phyloP scores from a whole-genome alignment of 2,888 invertebrate species.

The Volucella inanis region DNA sequence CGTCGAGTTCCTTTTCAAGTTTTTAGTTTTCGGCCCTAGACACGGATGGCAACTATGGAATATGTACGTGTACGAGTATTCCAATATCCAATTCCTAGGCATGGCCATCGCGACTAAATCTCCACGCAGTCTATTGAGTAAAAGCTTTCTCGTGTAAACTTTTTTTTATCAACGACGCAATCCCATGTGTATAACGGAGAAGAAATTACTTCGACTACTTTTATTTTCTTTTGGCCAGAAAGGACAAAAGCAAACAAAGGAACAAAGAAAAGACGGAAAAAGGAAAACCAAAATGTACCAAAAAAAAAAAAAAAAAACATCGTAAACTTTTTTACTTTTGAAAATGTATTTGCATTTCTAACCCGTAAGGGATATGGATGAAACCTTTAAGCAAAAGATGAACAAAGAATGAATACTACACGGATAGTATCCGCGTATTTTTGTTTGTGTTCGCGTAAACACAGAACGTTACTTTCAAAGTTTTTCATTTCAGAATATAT shows the following conservation, averaged over 20 bases:
- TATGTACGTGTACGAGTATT: background rate
- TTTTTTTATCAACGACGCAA: background rate
- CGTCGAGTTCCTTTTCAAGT: background rate
- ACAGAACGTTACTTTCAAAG: conserved; percentile 48
- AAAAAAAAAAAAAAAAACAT: background rate
- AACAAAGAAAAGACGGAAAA: conserved; percentile 5
- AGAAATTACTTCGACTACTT: conserved; percentile 3
- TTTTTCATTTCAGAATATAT: conserved; percentile 29
- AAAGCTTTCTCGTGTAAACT: conserved; percentile 46
- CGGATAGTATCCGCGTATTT: too few relatives aligned
- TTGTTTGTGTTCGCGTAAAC: conserved; percentile 17
- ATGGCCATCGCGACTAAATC: background rate
- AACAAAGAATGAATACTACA: conserved; percentile 24
- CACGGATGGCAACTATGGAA: conserved; percentile 2
- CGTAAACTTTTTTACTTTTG: background rate
- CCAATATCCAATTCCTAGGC: conserved; percentile 5
- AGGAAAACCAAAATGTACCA: too few relatives aligned
- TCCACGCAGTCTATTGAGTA: conserved; percentile 2
- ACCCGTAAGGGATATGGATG: conserved; percentile 2
- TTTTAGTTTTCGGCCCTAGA: background rate
- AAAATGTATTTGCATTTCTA: conserved; percentile 42
- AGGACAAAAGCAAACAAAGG: background rate
- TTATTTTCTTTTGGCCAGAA: conserved; percentile 7
- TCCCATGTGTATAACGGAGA: conserved; percentile 25
- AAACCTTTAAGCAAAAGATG: background rate